Conservation (phyloP, 2,888 invertebrate genomes). For the Caenorhabditis sp. region DNA sequence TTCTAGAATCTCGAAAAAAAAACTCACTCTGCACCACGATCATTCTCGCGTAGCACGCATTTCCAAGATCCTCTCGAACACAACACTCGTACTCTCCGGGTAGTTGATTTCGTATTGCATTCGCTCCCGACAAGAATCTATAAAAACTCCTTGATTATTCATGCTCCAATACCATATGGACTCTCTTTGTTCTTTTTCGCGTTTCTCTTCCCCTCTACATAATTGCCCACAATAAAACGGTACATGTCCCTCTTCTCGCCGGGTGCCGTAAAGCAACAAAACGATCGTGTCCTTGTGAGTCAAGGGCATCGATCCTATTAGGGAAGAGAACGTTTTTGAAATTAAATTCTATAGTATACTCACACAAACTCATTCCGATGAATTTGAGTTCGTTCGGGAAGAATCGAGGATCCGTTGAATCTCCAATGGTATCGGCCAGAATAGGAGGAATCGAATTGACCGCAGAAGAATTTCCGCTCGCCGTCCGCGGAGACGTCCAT, state of each 20-base stretch:
- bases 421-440: slow-evolving; percentile 62
- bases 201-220: background rate
- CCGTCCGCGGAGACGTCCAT: slow-evolving; percentile 44
- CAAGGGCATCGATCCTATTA: slow-evolving; percentile 39
- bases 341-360: slow-evolving; percentile 42
- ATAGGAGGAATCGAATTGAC: slow-evolving; percentile 59
- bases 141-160: slow-evolving; percentile 50
- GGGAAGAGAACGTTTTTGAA: background rate
- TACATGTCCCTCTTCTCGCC: background rate
- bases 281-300: slow-evolving; percentile 37
- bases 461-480: slow-evolving; percentile 58
- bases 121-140: slow-evolving; percentile 58
- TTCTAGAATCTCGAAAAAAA: background rate
- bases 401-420: slow-evolving; percentile 60
- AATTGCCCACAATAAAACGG: slow-evolving; percentile 57
- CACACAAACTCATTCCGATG: slow-evolving; percentile 63
- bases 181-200: slow-evolving; percentile 13
- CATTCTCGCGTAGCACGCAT: slow-evolving; percentile 60
- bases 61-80: slow-evolving; percentile 60
- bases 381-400: slow-evolving; percentile 63
- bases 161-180: slow-evolving; percentile 50
- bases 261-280: slow-evolving; percentile 43
- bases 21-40: slow-evolving; percentile 56
- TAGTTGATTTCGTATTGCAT: slow-evolving; percentile 64
- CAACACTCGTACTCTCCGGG: slow-evolving; percentile 64